Conservation (phyloP, 2,888 invertebrate species). For the Caenorhabditis afra region DNA sequence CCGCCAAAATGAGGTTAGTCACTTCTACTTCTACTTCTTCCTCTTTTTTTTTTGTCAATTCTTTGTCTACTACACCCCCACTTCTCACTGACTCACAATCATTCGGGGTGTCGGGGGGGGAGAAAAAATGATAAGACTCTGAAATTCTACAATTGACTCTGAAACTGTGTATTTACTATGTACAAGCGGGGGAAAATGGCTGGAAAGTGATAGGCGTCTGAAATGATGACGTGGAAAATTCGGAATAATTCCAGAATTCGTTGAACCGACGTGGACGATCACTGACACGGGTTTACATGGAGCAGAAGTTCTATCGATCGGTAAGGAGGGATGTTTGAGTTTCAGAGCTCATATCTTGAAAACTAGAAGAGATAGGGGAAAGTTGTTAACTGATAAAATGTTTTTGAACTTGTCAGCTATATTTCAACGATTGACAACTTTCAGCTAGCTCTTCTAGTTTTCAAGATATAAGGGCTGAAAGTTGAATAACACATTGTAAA, state of each 20-base stretch:
- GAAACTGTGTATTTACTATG: too few relatives aligned
- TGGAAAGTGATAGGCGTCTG: too few relatives aligned
- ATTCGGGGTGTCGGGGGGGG: conserved; percentile 11
- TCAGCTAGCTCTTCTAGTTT: too few relatives aligned
- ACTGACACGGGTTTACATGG: conserved; percentile 62
- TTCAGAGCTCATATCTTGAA: not conserved
- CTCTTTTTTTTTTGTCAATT: not conserved
- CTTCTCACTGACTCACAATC: conserved; percentile 4
- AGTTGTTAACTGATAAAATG: too few relatives aligned
- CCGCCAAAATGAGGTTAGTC: conserved; percentile 34
- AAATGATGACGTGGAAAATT: not conserved
- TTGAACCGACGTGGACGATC: conserved; percentile 56
- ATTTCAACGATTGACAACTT: too few relatives aligned
- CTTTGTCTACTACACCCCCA: not conserved
- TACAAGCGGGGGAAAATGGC: not conserved
- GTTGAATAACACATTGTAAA: too few relatives aligned
- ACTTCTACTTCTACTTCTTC: not conserved
- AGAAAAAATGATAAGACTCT: conserved; percentile 23
- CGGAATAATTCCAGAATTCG: conserved; percentile 26
- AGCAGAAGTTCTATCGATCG: conserved; percentile 61
- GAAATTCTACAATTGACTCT: too few relatives aligned
- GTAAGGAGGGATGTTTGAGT: not conserved
- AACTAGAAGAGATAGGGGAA: too few relatives aligned
- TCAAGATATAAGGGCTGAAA: too few relatives aligned
- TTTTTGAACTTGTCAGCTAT: too few relatives aligned